Conservation (phyloP, 2,888 invertebrate genomes). For the Baronia brevicornis region DNA sequence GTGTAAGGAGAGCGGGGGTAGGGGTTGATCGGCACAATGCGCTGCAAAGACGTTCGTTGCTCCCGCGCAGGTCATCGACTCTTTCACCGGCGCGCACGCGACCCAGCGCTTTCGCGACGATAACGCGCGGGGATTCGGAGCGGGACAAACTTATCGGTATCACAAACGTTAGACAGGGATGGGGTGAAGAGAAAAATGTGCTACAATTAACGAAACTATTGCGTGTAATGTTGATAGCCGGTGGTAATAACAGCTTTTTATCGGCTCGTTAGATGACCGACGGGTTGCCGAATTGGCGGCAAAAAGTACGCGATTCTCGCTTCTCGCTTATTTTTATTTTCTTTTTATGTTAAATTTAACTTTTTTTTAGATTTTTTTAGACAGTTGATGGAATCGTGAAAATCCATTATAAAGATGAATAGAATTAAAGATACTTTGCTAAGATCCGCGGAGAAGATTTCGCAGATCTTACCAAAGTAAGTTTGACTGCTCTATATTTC, state of each 20-base stretch:
- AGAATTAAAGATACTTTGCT: no score
- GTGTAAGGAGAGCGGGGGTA: constrained; percentile 18
- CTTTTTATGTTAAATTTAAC: no score
- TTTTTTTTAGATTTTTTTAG: no score
- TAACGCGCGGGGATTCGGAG: constrained; percentile 42
- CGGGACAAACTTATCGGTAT: constrained; percentile 20
- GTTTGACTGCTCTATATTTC: no score
- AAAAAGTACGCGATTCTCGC: no score
- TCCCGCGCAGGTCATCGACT: constrained; percentile 69
- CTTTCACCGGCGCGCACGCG: constrained; percentile 67
- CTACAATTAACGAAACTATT: constrained; percentile 31
- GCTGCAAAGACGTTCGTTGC: constrained; percentile 74
- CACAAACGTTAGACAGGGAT: constrained; percentile 11
- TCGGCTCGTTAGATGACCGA: constrained; percentile 5
- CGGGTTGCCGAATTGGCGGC: no score
- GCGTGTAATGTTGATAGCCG: constrained; percentile 13
- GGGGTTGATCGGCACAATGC: constrained; percentile 33
- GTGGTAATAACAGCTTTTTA: constrained; percentile 6
- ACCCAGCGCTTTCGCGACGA: constrained; percentile 69
- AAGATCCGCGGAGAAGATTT: no score
- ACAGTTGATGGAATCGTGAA: no score
- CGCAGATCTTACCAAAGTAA: no score
- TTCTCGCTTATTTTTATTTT: no score
- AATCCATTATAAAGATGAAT: no score
- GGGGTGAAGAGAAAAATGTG: constrained; percentile 25